A percentile compares a stretch with the other conserved stretches of the same genome.
phyloP scores from a whole-genome alignment of 2,113 vertebrate genomes.

The Pseudorectes ferrugineus region DNA sequence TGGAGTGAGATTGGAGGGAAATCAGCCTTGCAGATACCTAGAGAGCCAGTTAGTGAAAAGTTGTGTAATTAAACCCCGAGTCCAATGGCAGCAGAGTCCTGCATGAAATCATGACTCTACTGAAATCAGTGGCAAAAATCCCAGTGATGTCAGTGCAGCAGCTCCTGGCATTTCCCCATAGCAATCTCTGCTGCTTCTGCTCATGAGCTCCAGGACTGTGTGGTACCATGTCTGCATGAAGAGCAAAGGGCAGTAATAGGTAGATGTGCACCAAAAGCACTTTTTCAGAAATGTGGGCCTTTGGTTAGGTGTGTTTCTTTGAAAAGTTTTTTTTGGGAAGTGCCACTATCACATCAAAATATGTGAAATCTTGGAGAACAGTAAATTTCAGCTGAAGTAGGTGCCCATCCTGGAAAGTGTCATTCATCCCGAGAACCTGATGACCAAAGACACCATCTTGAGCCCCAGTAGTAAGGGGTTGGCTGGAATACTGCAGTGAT shows the following conservation, averaged over 20 bases:
- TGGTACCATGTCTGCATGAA: neutral
- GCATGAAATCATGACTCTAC: neutral
- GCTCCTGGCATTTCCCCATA: neutral
- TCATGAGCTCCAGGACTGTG: neutral
- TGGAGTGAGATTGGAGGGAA: neutral
- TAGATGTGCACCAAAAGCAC: neutral
- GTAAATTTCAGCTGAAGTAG: neutral
- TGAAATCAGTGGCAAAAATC: conserved; percentile 20
- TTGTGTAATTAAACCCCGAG: neutral
- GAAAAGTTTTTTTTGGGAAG: neutral
- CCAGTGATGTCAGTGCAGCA: neutral
- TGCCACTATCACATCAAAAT: neutral
- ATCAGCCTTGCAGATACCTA: neutral
- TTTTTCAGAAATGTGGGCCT: neutral
- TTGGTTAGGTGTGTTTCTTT: neutral
- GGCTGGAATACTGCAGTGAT: neutral
- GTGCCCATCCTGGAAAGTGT: neutral
- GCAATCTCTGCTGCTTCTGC: neutral
- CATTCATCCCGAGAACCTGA: neutral
- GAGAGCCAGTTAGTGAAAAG: neutral
- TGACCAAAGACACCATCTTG: neutral
- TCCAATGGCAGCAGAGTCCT: neutral
- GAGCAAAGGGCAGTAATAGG: neutral
- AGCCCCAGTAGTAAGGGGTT: neutral
- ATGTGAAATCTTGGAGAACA: neutral